phyloP scores from a whole-genome alignment of 2,797 vertebrate genomes.

The Enteromius argenteus region DNA sequence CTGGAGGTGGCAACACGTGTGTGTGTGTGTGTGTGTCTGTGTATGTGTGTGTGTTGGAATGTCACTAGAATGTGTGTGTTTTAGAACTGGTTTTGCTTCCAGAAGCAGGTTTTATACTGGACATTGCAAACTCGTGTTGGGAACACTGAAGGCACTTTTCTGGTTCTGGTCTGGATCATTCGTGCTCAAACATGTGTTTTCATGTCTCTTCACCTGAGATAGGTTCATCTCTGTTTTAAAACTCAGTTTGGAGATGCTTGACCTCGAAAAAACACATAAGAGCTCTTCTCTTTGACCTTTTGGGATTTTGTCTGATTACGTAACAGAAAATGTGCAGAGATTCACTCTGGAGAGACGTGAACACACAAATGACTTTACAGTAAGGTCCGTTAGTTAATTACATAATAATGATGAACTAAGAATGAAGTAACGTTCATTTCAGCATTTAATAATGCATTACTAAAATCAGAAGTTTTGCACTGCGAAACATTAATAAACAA shows the following conservation, averaged over 20 bases:
- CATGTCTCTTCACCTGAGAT: neutral
- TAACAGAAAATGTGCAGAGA: neutral
- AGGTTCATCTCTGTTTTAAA: neutral
- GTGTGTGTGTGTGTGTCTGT: constrained; percentile 30
- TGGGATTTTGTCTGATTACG: neutral
- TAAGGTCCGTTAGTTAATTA: too few relatives aligned
- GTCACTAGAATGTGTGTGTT: neutral
- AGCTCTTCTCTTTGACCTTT: constrained; percentile 4
- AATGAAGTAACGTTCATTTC: too few relatives aligned
- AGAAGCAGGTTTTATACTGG: neutral
- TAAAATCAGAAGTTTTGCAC: too few relatives aligned
- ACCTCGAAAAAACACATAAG: neutral
- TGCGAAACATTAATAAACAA: too few relatives aligned
- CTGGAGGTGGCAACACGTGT: constrained; percentile 34
- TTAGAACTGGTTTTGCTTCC: neutral
- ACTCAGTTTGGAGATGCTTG: neutral
- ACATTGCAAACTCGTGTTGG: neutral
- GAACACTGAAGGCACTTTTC: neutral
- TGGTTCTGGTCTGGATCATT: neutral
- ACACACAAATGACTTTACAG: neutral
- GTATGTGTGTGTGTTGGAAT: neutral
- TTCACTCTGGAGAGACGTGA: neutral
- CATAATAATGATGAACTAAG: too few relatives aligned
- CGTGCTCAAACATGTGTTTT: neutral
- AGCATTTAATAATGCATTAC: too few relatives aligned